phyloP scores from a whole-genome alignment of 2,797 vertebrate genomes.

The Synanceia verrucosa region DNA sequence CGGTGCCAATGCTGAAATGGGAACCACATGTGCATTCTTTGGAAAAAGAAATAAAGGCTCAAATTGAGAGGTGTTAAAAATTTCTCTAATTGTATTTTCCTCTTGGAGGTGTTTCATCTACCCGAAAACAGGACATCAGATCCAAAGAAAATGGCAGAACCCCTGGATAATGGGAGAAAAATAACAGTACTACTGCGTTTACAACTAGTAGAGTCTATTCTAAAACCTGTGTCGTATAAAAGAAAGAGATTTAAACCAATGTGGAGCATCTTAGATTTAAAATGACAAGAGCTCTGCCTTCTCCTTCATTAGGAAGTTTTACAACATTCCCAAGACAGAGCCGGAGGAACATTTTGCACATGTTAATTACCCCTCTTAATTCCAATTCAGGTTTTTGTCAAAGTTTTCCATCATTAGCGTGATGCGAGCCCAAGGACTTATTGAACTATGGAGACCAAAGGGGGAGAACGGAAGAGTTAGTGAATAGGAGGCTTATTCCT shows the following conservation, averaged over 20 bases:
- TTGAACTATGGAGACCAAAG: conserved; percentile 4
- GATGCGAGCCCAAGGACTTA: conserved; percentile 12
- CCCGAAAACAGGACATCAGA: conserved; percentile 43
- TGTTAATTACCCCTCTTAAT: conserved; percentile 11
- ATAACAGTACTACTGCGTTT: conserved; percentile 17
- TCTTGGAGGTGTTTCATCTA: conserved; percentile 64
- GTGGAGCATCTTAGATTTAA: background rate
- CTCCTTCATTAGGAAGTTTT: conserved; percentile 9
- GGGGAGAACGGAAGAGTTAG: background rate
- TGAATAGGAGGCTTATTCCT: conserved; percentile 4
- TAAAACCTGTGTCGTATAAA: background rate
- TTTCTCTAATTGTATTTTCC: conserved; percentile 73
- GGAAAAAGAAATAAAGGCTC: conserved; percentile 76
- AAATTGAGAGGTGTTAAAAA: conserved; percentile 72
- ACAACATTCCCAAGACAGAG: conserved; percentile 11
- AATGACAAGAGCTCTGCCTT: background rate
- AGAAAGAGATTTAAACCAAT: background rate
- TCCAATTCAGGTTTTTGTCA: conserved; percentile 29
- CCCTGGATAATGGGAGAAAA: conserved; percentile 46
- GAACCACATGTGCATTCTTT: conserved; percentile 79
- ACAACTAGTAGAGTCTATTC: conserved; percentile 1
- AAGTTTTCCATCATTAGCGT: conserved; percentile 43
- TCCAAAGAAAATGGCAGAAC: conserved; percentile 23
- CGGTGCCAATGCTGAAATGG: conserved; percentile 58
- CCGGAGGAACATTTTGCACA: conserved; percentile 24